Base-by-base conservation (phyloP, 2,888 invertebrate genomes). In the Plagodis pulveraria region DNA sequence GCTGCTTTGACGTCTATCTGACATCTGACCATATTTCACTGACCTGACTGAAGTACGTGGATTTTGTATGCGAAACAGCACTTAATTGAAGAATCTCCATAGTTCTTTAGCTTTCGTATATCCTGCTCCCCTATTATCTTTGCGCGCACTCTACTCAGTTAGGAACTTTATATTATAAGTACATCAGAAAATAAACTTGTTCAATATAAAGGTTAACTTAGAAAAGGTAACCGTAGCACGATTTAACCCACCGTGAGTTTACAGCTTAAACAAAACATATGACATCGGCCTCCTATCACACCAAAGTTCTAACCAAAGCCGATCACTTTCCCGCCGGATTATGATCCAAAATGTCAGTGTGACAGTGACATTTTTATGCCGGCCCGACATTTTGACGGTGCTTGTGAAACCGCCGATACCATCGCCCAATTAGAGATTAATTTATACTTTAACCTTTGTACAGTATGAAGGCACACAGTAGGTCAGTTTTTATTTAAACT, bases 321-420 rank as follows among this genome's bases (percentile, higher is more conserved):
- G 83, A 87, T 88, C 89, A 86, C 89, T 91, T 89, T 89, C 89
- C 83, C 78, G 77, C 68, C 81, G 88, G 91, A 89, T 91, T 92
- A 90, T 84, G 79, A 81, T 81, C 81, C 84, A 73, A 89, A 92
- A 91, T 91, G 91, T 90, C 91, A 90, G 74, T 76, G 40, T 80
- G 82, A 81, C 84, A 80, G 80, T 90, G 91, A 91, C 91, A 91
- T 92, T 91, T 91, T 92, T 91, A 91, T 89, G 82, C 78, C 81
- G 36, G 83, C 71, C 77, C 83, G 88, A 89, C 90, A 89, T 90
- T 89, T 89, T 79, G 86, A 81, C 80, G 81, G 79, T 78, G 68
- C 76, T 79, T 85, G 80, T 77, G 86, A 83, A 81, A 81, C 77
- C 66, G 60, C 60, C 74, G 91, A 90, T 91, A 86, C 70, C 76